Conservation (phyloP, 2,797 vertebrate species). For the Pseudomugil gertrudae region DNA sequence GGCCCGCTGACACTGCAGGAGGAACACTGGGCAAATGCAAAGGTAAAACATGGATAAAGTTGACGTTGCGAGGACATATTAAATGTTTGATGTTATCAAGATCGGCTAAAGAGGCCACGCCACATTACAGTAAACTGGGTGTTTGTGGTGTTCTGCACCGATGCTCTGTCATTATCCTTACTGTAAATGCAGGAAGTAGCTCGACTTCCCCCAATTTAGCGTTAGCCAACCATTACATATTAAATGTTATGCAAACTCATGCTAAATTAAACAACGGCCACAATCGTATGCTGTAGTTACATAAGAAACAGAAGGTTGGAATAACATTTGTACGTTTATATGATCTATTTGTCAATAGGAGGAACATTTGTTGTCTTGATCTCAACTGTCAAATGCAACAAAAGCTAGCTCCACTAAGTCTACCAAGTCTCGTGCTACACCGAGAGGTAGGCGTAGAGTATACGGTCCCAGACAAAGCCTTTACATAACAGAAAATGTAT, state of each 20-base stretch:
- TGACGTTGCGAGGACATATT: not conserved
- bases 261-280: not conserved
- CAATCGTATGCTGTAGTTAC: not conserved
- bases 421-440: too few relatives aligned
- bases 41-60: not conserved
- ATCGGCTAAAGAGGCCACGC: not conserved
- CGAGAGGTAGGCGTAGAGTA: rapidly evolving
- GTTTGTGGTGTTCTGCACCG: constrained; percentile 28
- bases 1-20: constrained; percentile 8
- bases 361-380: constrained; percentile 4
- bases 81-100: too few relatives aligned
- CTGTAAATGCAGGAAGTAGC: constrained; percentile 70
- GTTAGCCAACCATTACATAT: constrained; percentile 18
- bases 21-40: not conserved
- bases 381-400: constrained; percentile 49
- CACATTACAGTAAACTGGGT: constrained; percentile 7
- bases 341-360: not conserved
- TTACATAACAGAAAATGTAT: not conserved
- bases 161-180: constrained; percentile 40
- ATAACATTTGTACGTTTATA: not conserved
- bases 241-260: not conserved
- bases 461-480: too few relatives aligned
- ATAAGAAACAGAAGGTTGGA: not conserved
- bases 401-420: constrained; percentile 31
- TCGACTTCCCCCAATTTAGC: constrained; percentile 58